Evolutionary conservation across 2,113 vertebrate genomes (phyloP).

Genomic region (Saimiri boliviensis): DNA sequence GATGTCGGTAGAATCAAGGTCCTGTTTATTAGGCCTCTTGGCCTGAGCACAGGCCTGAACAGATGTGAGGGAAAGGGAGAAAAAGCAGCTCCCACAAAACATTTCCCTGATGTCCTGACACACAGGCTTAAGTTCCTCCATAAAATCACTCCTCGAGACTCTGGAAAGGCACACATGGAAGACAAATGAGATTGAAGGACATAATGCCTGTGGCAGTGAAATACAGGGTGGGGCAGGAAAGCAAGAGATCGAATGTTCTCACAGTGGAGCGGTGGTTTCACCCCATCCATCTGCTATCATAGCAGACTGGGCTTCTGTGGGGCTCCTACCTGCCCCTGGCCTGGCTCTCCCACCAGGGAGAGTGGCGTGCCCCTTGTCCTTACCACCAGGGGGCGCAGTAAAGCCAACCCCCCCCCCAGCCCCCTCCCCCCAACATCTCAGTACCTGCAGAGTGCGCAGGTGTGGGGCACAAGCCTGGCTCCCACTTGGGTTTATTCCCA

Average conservation of each 20-base stretch:
- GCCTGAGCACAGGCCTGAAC: background rate
- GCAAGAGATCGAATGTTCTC: background rate
- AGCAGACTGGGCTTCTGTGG: rapidly evolving
- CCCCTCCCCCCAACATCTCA: rapidly evolving
- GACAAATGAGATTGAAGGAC: background rate
- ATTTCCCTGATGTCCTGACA: background rate
- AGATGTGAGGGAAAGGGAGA: background rate
- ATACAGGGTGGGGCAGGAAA: background rate
- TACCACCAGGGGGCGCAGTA: constrained; percentile 64
- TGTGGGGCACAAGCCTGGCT: no score
- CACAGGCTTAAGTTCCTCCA: background rate
- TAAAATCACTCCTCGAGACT: background rate
- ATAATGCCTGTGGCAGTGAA: background rate
- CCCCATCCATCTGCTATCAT: background rate
- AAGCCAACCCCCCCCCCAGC: background rate
- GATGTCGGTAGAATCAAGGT: background rate
- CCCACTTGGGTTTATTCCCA: background rate
- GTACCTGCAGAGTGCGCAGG: background rate
- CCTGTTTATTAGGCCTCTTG: background rate
- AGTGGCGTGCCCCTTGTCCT: rapidly evolving
- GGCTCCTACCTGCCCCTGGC: background rate
- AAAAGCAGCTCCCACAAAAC: background rate
- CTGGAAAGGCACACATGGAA: background rate
- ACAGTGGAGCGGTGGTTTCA: rapidly evolving
- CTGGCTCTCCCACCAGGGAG: background rate